Conservation (phyloP, 1,140 invertebrate genomes). For the Magallana gigas region DNA sequence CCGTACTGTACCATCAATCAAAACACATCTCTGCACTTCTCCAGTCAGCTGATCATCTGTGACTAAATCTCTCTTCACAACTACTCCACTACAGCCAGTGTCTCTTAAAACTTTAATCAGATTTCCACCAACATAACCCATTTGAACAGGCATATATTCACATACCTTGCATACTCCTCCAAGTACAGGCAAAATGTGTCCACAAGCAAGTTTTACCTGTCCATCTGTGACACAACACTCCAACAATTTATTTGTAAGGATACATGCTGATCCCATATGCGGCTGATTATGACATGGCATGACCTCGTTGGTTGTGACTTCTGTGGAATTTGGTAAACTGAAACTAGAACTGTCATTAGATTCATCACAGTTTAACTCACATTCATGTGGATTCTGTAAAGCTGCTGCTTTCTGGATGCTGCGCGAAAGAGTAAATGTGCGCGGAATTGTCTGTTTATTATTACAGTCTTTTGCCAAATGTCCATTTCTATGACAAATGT, state of each 20-base stretch:
- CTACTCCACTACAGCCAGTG: conserved; percentile 56
- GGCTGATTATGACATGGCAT: background rate
- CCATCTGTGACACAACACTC: conserved; percentile 30
- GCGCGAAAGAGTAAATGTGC: background rate
- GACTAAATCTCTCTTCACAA: conserved; percentile 42
- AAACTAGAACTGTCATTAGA: too few relatives aligned
- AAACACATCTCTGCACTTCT: conserved; percentile 40
- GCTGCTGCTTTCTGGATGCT: too few relatives aligned
- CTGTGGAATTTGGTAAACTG: background rate
- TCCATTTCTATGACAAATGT: background rate
- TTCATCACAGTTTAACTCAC: too few relatives aligned
- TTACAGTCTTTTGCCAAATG: conserved; percentile 36
- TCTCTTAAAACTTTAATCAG: conserved; percentile 47
- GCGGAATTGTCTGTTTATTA: background rate
- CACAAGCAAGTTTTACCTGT: conserved; percentile 29
- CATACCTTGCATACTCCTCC: conserved; percentile 13
- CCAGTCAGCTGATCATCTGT: background rate
- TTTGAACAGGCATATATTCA: conserved; percentile 35
- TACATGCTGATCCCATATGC: background rate
- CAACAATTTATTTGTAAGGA: background rate
- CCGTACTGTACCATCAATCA: conserved; percentile 44
- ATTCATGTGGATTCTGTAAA: too few relatives aligned
- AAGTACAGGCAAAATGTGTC: conserved; percentile 18
- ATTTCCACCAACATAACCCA: conserved; percentile 41
- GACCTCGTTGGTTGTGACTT: background rate